Conservation (phyloP, 2,888 invertebrate species). For the Mayetiola destructor region DNA sequence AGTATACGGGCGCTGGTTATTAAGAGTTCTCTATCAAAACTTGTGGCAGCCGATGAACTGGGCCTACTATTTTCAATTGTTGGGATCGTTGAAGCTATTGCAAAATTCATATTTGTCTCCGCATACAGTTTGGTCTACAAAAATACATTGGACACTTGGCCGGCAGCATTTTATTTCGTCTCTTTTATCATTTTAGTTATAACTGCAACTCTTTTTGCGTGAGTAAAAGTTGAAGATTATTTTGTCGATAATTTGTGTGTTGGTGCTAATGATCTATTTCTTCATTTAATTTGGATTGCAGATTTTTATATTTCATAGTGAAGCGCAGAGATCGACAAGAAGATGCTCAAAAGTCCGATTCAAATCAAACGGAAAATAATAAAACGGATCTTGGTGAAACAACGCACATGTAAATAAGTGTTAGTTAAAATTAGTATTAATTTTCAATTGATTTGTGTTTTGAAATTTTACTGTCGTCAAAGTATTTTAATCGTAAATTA, state of each 20-base stretch:
- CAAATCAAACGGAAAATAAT: neutral
- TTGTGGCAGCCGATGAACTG: constrained; percentile 31
- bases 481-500: no score
- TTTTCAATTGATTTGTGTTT: no score
- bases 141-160: constrained; percentile 28
- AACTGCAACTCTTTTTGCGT: constrained; percentile 34
- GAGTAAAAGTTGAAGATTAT: no score
- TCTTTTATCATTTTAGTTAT: constrained; percentile 32
- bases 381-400: neutral
- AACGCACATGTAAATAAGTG: constrained; percentile 11
- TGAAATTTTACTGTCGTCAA: no score
- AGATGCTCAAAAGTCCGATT: neutral
- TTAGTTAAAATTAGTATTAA: no score
- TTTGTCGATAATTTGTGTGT: no score
- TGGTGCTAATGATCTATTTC: no score
- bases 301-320: neutral
- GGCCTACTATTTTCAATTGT: constrained; percentile 26
- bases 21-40: constrained; percentile 31
- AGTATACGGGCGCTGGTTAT: constrained; percentile 31
- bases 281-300: neutral
- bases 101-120: constrained; percentile 30
- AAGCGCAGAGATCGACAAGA: neutral
- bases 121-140: constrained; percentile 31
- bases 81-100: constrained; percentile 32
- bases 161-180: constrained; percentile 32